Base-by-base conservation (phyloP, 2,797 vertebrate genomes). In the Arnoldichthys spilopterus region DNA sequence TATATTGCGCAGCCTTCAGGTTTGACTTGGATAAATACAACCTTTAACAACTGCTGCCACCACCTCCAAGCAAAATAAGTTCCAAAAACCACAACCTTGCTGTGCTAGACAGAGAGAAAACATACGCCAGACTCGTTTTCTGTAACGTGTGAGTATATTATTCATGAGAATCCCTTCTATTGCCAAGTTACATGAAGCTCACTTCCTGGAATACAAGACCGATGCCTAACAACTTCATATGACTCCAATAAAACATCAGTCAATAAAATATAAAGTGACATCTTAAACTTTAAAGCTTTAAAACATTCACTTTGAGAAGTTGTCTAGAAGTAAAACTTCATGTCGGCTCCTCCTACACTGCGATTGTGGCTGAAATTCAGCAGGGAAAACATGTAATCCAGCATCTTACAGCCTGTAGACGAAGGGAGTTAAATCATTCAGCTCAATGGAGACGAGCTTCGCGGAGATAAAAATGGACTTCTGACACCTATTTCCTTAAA, bases 401-500 rank as follows among this genome's bases (percentile, higher is more conserved):
- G n/a, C 43, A 22, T 7, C 40, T 24, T 9, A 34, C 28, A n/a
- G 53, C 51, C 6, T 53, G 79, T 13, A 32, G 18, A 12, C 0
- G 15, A 0, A n/a, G 74, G 34, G 4, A 20, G 53, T 28, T 58
- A 62, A 68, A 37, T 24, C 30, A 43, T 20, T 67, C 15, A 20
- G 43, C 18, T 49, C 67, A 53, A 49, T 6, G 28, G 32, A 76
- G 69, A 47, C 53, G 59, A 66, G 62, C 18, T 16, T 45, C 62
- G 26, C 12, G 3, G 4, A 28, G 43, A 75, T 72, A 63, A 76
- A 79, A 76, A 63, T 54, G 37, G 61, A 76, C 72, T 76, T 75
- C n/a, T 53, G 75, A 54, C 47, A 30, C 45, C 4, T 3, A 53
- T 62, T 79, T 82, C 72, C 83, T 78, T 79, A 81, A 76, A 81